A percentile compares a stretch with the other conserved stretches of the same genome.
Evolutionary conservation across 2,888 invertebrate genomes (phyloP).

Genomic region (Allacma fusca): DNA sequence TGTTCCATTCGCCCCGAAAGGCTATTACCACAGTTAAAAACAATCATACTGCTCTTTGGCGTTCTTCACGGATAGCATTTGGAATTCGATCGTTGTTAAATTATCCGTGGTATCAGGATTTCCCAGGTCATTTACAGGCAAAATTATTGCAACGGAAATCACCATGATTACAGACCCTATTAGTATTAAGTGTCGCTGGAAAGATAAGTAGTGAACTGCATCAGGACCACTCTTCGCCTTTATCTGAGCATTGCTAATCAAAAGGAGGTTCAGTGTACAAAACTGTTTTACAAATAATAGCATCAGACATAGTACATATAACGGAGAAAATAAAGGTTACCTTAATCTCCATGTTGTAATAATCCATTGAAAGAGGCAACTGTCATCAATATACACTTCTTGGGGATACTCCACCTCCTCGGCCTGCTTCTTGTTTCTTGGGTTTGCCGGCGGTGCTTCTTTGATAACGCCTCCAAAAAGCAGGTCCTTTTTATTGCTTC

Average conservation of each 20-base stretch:
- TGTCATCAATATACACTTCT: slow-evolving; percentile 29
- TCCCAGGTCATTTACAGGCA: slow-evolving; percentile 85
- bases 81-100: slow-evolving; percentile 40
- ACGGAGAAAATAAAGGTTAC: too few species aligned
- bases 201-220: slow-evolving; percentile 91
- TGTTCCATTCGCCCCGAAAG: too few species aligned
- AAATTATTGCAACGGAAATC: slow-evolving; percentile 79
- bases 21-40: not conserved
- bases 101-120: slow-evolving; percentile 18
- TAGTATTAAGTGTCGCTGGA: slow-evolving; percentile 85
- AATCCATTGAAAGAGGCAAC: slow-evolving; percentile 85
- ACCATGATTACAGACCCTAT: slow-evolving; percentile 81
- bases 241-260: slow-evolving; percentile 66
- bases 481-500: slow-evolving; percentile 11
- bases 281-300: too few species aligned
- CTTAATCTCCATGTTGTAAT: slow-evolving; percentile 82
- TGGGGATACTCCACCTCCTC: not conserved
- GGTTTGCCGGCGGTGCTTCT: not conserved
- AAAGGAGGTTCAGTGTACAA: too few species aligned
- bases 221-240: slow-evolving; percentile 74
- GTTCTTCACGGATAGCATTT: slow-evolving; percentile 82
- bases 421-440: not conserved
- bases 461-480: slow-evolving; percentile 13
- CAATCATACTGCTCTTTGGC: slow-evolving; percentile 71
- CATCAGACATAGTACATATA: too few species aligned